Evolutionary conservation across 2,113 vertebrate genomes (phyloP), one percentile per base, ranked within the genome.

Genomic region (Tetraodon nigroviridis): DNA sequence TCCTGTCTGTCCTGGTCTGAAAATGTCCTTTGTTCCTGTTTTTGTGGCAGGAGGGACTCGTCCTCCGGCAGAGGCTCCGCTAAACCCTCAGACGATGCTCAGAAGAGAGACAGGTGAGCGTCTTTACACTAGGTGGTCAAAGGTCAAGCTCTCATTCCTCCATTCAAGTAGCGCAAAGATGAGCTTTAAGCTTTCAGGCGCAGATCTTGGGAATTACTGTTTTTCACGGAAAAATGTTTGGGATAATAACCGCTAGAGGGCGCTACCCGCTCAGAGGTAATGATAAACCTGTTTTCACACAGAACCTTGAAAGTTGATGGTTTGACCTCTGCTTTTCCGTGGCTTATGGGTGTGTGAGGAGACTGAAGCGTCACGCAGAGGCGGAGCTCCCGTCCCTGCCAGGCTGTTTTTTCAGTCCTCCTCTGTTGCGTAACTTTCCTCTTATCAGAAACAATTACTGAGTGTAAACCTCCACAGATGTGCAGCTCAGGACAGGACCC

Each of bases 31-130:
- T 1, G n/a, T n/a, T 8, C n/a, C n/a, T 46, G 15, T 15, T 13
- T n/a, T n/a, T n/a, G 44, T 46, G 73, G 32, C 87, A 91, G 88
- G 79, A 91, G 88, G 79, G 78, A 91, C 65, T 83, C 83, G 0
- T 67, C 73, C 14, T 85, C 89, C 17, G 73, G 58, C 74, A 92
- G 88, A 83, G 64, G 75, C 50, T 63, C 76, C 62, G 89, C 85
- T 79, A 88, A 79, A 59, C 71, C 63, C 14, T 78, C 73, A 2
- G 68, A 73, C 40, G 89, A 90, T 58, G 60, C 64, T 67, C n/a
- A n/a, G n/a, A 90, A 85, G 68, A 86, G 76, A 78, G 89, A 92
- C 68, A 91, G 90, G 90, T 91, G 72, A 45, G 86, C 54, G 13
- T 52, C 40, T 53, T 44, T 64, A 32, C 21, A 57, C 13, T 61